Evolutionary conservation across 2,797 vertebrate genomes (phyloP).

Genomic region (Ctenosaura bakeri): DNA sequence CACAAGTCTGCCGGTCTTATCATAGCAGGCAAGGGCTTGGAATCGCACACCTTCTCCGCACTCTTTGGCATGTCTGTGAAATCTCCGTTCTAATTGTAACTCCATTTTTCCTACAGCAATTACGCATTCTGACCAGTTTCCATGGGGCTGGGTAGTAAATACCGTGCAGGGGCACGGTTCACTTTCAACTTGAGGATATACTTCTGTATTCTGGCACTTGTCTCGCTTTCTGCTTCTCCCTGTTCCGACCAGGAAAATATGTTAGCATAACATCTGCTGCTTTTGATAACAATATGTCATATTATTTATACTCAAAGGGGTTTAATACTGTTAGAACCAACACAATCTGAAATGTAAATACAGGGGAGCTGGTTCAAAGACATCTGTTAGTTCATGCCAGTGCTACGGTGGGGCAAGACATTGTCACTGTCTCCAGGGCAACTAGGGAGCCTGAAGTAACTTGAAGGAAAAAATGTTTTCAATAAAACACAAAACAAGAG

Average conservation of each 20-base stretch:
- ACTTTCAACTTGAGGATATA: conserved; percentile 88
- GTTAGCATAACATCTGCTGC: conserved; percentile 70
- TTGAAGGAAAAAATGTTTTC: conserved; percentile 45
- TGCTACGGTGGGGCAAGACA: conserved; percentile 61
- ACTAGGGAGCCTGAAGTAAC: conserved; percentile 55
- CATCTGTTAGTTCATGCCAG: conserved; percentile 57
- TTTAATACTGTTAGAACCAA: conserved; percentile 68
- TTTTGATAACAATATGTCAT: conserved; percentile 66
- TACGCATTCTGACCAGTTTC: conserved; percentile 95
- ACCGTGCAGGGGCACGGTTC: conserved; percentile 88
- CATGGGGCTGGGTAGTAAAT: conserved; percentile 86
- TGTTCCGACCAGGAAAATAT: conserved; percentile 77
- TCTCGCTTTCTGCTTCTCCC: conserved; percentile 95
- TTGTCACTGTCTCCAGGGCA: conserved; percentile 62
- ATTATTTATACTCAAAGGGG: conserved; percentile 71
- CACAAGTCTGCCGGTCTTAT: conserved; percentile 84
- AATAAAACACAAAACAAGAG: conserved; percentile 39
- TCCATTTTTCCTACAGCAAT: conserved; percentile 75
- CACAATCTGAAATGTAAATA: conserved; percentile 72
- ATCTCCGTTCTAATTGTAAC: conserved; percentile 69
- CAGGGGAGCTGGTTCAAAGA: conserved; percentile 60
- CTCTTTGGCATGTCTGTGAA: conserved; percentile 77
- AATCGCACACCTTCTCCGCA: conserved; percentile 90
- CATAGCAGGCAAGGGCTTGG: conserved; percentile 87
- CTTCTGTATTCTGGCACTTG: conserved; percentile 86